Evolutionary conservation across 1,140 invertebrate genomes (phyloP).

Genomic region (Danaus plexippus): DNA sequence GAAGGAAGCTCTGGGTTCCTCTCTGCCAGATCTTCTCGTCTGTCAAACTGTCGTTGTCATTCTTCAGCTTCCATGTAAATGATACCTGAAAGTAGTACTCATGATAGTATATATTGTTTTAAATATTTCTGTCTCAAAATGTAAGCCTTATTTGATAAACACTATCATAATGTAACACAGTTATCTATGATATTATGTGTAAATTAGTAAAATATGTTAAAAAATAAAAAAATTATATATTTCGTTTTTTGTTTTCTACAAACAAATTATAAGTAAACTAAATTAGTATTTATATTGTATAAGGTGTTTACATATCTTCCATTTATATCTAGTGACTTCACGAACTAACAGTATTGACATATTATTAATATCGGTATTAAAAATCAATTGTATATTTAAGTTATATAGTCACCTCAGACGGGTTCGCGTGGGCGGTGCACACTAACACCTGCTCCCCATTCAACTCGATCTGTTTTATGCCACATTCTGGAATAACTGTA

Average conservation of each 20-base stretch:
- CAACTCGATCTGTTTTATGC: constrained; percentile 79
- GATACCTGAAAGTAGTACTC: constrained; percentile 63
- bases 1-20: constrained; percentile 76
- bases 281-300: background rate
- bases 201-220: too few relatives aligned
- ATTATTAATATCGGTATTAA: too few relatives aligned
- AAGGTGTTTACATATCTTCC: background rate
- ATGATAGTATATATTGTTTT: too few relatives aligned
- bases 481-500: constrained; percentile 88
- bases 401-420: constrained; percentile 73
- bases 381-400: background rate
- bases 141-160: too few relatives aligned
- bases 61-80: constrained; percentile 88
- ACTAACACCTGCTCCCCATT: constrained; percentile 83
- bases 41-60: constrained; percentile 84
- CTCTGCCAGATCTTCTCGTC: constrained; percentile 69
- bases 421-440: constrained; percentile 87
- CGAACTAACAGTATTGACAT: too few relatives aligned
- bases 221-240: background rate
- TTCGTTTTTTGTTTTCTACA: background rate
- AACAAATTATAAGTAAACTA: background rate
- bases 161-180: too few relatives aligned
- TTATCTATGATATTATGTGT: too few relatives aligned
- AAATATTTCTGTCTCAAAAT: too few relatives aligned
- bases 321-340: too few relatives aligned